Evolutionary conservation across 2,797 vertebrate species (phyloP).

Genomic region (Argentina silus): DNA sequence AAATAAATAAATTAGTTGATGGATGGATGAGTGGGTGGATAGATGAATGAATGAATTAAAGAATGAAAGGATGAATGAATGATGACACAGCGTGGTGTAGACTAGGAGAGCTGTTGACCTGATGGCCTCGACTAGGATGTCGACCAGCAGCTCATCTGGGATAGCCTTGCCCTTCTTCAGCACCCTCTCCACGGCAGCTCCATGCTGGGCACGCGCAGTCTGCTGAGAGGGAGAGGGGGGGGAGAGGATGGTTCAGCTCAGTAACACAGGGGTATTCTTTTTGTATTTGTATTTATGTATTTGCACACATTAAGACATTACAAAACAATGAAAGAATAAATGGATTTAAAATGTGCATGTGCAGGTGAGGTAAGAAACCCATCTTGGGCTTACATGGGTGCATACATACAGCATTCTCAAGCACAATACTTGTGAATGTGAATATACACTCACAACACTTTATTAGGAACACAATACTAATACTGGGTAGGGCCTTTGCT

Average conservation of each 20-base stretch:
- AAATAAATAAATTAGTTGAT: no score
- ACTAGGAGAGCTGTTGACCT: constrained; percentile 77
- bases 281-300: background rate
- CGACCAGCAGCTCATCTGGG: constrained; percentile 80
- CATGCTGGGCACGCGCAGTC: constrained; percentile 74
- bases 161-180: constrained; percentile 81
- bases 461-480: no score
- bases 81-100: no score
- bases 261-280: no score
- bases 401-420: background rate
- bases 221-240: constrained; percentile 61
- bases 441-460: no score
- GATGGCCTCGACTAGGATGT: constrained; percentile 85
- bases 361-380: no score
- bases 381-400: background rate
- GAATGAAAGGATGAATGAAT: background rate
- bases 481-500: no score
- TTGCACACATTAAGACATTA: no score
- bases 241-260: no score
- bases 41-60: background rate
- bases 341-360: no score
- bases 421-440: background rate
- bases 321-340: no score
- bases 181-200: constrained; percentile 72
- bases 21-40: no score